Base-by-base conservation (phyloP, 2,888 invertebrate species). In the Standfussiana lucernea region DNA sequence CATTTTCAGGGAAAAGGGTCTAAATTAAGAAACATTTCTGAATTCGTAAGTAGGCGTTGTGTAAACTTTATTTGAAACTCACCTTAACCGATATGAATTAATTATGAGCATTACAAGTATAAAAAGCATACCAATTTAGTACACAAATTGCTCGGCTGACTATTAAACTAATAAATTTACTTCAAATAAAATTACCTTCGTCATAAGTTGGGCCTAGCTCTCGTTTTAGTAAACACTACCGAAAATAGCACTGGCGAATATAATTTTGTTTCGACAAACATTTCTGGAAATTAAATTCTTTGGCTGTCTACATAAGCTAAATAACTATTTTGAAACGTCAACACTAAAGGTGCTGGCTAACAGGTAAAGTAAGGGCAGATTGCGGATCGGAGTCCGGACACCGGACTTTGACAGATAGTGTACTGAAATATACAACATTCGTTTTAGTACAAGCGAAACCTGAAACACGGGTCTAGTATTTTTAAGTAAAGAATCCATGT, bases 41-140 rank as follows among this genome's bases (percentile, higher is more conserved):
- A 79, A 76, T 84, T 68, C 18, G 32, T 75, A 72, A 85, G 59
- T 66, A 79, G 73, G 75, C 65, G 62, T 76, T 85, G 68, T 71
- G 75, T 83, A 84, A 89, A 88, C 82, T 81, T 82, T 78, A 86
- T 88, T 88, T 83, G 75, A 85, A 87, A 88, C 89, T 89, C 83
- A 87, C 86, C 83, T 82, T 70, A 69, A 67, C 72, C 76, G 67
- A 72, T 80, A 86, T 88, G 87, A 90, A 90, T 90, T 83, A 78
- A 84, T 89, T 88, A 88, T 88, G 82, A 88, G 86, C 76, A 79
- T 88, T 71, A 84, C 77, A 82, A 84, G 86, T 81, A 28, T 40
- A 64, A n/a, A 61, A 74, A 66, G 77, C 75, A 73, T 56, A 82
- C 50, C 50, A 47, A 78, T 77, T 84, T 84, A 37, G 78, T 81